Conservation (phyloP, 1,140 invertebrate genomes). For the Drosophila sulfurigaster region DNA sequence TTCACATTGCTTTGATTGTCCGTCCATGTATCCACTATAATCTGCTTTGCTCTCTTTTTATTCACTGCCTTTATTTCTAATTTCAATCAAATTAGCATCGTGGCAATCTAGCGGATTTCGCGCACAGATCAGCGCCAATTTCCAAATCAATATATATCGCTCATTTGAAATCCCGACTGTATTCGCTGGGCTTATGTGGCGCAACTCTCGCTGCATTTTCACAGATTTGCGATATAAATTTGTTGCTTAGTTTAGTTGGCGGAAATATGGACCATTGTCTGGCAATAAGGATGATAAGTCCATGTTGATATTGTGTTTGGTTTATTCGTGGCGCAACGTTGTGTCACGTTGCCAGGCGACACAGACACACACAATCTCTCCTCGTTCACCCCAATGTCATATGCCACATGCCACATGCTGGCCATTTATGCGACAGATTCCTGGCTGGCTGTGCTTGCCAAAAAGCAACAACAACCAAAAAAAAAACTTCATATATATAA, state of each 20-base stretch:
- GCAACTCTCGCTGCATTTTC: neutral
- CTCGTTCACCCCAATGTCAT: neutral
- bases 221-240: neutral
- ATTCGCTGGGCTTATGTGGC: neutral
- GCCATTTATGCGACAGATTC: slow-evolving; percentile 19
- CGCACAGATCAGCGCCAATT: neutral
- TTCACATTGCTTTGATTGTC: too few species aligned
- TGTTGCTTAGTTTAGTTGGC: slow-evolving; percentile 4
- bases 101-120: neutral
- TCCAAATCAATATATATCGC: neutral
- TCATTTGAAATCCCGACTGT: neutral
- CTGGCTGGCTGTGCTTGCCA: slow-evolving; percentile 22
- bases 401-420: slow-evolving; percentile 7
- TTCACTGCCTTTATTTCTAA: too few species aligned
- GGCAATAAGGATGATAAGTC: slow-evolving; percentile 10
- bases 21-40: too few species aligned
- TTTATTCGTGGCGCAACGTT: slow-evolving; percentile 5
- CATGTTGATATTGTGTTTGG: slow-evolving; percentile 10
- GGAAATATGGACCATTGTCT: slow-evolving; percentile 10
- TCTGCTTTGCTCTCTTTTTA: too few species aligned
- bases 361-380: neutral
- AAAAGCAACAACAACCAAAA: neutral
- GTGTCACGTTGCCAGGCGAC: slow-evolving; percentile 12
- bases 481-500: neutral
- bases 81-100: neutral